phyloP scores from a whole-genome alignment of 2,888 invertebrate genomes.

The Anorthoa munda region DNA sequence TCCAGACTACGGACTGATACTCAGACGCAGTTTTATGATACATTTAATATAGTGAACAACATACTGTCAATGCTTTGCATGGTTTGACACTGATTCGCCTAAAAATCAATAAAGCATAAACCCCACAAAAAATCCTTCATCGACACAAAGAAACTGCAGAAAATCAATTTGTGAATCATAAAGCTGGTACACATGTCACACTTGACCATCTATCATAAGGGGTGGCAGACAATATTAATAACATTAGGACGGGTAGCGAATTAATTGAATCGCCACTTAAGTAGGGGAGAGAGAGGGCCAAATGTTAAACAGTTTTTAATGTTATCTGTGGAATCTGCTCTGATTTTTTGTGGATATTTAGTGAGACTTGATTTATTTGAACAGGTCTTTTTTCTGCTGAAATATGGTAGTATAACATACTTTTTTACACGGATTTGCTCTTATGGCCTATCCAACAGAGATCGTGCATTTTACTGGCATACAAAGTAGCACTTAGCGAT shows the following conservation, averaged over 20 bases:
- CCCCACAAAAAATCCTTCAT: constrained; percentile 40
- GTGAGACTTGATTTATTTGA: constrained; percentile 2
- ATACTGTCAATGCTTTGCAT: neutral
- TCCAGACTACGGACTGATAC: neutral
- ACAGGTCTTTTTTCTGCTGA: neutral
- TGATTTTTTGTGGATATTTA: constrained; percentile 49
- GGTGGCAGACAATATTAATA: constrained; percentile 81
- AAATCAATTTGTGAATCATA: constrained; percentile 83
- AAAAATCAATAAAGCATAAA: constrained; percentile 44
- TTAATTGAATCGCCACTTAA: constrained; percentile 81
- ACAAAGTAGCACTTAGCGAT: too few relatives aligned
- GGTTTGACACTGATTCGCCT: neutral
- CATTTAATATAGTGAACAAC: neutral
- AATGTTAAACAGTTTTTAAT: constrained; percentile 89
- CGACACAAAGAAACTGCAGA: constrained; percentile 61
- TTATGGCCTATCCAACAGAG: too few relatives aligned
- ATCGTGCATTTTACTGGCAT: too few relatives aligned
- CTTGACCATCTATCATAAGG: constrained; percentile 84
- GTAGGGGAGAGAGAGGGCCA: constrained; percentile 76
- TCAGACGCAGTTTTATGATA: neutral
- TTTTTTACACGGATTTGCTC: too few relatives aligned
- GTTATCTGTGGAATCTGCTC: constrained; percentile 75
- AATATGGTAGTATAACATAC: neutral
- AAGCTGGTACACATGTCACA: constrained; percentile 86
- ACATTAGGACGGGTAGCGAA: constrained; percentile 82